Base-by-base conservation (phyloP, 2,113 vertebrate genomes). In the Cichladusa arquata region DNA sequence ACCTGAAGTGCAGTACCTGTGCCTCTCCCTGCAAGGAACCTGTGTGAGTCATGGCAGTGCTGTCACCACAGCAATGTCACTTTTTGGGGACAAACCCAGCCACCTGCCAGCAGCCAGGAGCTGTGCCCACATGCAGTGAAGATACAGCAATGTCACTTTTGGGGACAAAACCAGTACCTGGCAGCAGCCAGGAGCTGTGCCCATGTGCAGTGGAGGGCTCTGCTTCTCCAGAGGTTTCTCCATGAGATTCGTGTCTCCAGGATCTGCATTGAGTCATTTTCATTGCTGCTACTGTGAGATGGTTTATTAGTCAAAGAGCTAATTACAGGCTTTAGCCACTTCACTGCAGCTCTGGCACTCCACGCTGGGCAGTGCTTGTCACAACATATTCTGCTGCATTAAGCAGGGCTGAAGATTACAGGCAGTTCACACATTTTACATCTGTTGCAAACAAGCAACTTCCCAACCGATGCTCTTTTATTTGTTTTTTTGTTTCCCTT, bases 301-400 rank as follows among this genome's bases (percentile, higher is more conserved):
- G 81, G 84, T 94, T 96, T 95, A 88, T 93, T 94, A 93, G 72
- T 57, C 76, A 74, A 91, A 81, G 69, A 92, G 90, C 81, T 92
- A 96, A 93, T 96, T 95, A 79, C 90, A 86, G 82, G 60, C 76
- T 90, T 92, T 36, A 90, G 92, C 81, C 92, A 83, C 80, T 77
- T 91, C 72, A 67, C 67, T 81, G 70, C 79, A 90, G 86, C 81
- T 95, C 83, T 74, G 76, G 76, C 66, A 67, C 83, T 91, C 86
- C 62, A 28, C 10, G 12, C 67, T 7, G 34, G 83, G 83, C 91
- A 87, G 51, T 2, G 7, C 80, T 87, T 92, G 81, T 81, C 96
- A 87, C 77, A 85, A 92, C 93, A 89, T 66, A 90, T 92, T 92
- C 94, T 90, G 90, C 93, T 88, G 95, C 92, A 92, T 95, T 95